Percentiles rank a stretch among this genome's conserved stretches.
These are phyloP conservation scores for Sialia sialis DNA, from an alignment of 2,113 vertebrate species.

Conservation along the genomic window DNA sequence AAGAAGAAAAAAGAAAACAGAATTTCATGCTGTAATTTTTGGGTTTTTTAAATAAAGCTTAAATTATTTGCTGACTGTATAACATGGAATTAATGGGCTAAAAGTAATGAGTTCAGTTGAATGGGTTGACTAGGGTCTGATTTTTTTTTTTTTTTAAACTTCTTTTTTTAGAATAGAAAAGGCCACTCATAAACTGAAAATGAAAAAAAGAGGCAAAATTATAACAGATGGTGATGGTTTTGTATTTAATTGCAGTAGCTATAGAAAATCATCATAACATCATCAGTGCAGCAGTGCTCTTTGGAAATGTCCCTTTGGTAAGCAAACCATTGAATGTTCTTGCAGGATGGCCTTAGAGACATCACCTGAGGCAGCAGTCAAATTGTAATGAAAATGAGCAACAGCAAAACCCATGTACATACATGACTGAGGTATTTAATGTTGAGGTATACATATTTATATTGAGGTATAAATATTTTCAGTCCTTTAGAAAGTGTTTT, in stretches of 20 bases:
- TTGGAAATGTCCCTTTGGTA: background rate
- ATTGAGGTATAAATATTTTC: background rate
- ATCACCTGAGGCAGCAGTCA: background rate
- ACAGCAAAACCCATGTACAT: background rate
- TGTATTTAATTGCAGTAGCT: background rate
- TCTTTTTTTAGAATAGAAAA: background rate
- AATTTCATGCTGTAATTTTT: background rate
- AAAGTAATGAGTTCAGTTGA: background rate
- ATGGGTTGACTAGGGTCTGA: background rate
- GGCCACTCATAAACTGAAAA: background rate
- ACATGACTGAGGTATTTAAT: background rate
- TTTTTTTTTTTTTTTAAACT: too few relatives aligned
- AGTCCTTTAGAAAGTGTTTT: background rate
- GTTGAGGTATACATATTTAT: background rate
- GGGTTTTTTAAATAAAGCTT: background rate
- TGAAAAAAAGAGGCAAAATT: background rate
- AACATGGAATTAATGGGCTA: background rate
- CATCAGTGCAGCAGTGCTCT: background rate
- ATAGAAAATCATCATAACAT: background rate
- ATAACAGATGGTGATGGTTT: background rate
- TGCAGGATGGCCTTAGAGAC: background rate
- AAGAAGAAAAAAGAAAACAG: background rate
- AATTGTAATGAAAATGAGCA: background rate
- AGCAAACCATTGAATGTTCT: background rate
- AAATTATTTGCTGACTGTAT: background rate